Evolutionary conservation across 2,888 invertebrate species (phyloP).

Genomic region (Cataglyphis rosenhaueri): DNA sequence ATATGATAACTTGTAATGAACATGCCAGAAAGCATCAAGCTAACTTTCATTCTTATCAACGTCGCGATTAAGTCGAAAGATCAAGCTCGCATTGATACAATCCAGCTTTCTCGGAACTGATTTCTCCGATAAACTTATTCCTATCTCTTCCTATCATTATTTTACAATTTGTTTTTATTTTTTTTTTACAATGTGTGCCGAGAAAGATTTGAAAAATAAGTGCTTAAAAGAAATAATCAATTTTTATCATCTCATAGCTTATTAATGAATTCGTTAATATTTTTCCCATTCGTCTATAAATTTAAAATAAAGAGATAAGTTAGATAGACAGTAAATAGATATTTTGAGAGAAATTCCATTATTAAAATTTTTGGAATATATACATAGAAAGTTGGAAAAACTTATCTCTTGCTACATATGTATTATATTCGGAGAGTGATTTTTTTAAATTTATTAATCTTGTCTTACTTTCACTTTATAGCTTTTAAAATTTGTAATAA

Average conservation of each 20-base stretch:
- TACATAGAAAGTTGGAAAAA: not conserved
- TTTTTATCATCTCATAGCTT: not conserved
- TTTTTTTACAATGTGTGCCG: not conserved
- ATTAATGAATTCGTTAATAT: not conserved
- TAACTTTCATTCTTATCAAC: constrained; percentile 45
- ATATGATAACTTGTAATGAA: constrained; percentile 54
- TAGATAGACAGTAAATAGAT: not conserved
- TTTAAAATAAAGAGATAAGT: not conserved
- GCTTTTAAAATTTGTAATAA: not conserved
- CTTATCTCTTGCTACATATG: not conserved
- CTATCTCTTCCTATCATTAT: not conserved
- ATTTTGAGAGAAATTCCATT: not conserved
- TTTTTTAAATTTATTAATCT: too few relatives aligned
- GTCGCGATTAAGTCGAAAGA: constrained; percentile 20
- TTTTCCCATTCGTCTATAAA: not conserved
- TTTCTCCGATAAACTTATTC: not conserved
- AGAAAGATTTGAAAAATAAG: not conserved
- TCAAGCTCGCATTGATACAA: not conserved
- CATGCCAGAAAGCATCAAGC: constrained; percentile 47
- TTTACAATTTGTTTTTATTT: not conserved
- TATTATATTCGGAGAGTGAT: not conserved
- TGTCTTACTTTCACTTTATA: not conserved
- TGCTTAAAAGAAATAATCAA: not conserved
- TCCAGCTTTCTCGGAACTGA: not conserved
- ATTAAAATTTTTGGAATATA: not conserved